A percentile compares a stretch with the other conserved stretches of the same genome.
Evolutionary conservation across 2,113 vertebrate genomes (phyloP).

Genomic region (Oceanodroma tethys): DNA sequence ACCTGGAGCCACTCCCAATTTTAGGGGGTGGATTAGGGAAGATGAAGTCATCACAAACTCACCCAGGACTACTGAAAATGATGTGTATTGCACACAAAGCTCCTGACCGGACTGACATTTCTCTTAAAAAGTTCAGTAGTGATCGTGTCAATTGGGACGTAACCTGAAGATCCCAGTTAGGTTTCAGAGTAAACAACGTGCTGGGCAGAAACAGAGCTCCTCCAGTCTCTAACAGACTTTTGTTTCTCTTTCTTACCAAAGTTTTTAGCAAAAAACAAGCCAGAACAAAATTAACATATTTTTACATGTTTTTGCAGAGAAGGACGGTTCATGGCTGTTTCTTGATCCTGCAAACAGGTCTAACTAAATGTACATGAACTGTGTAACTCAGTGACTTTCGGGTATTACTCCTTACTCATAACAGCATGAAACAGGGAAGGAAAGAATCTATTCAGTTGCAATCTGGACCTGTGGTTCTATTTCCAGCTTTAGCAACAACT

Average conservation of each 20-base stretch:
- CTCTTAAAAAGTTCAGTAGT: neutral
- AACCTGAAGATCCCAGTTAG: neutral
- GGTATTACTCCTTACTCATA: neutral
- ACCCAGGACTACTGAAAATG: neutral
- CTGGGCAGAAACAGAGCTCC: neutral
- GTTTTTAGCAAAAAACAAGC: neutral
- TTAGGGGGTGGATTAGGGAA: neutral
- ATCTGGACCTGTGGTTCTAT: neutral
- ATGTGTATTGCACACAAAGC: neutral
- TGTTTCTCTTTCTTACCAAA: neutral
- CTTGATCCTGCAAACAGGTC: neutral
- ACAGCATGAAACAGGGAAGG: neutral
- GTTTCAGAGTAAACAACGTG: neutral
- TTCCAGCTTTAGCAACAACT: neutral
- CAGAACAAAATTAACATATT: neutral
- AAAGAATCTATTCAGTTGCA: neutral
- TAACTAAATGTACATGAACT: neutral
- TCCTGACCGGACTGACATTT: neutral
- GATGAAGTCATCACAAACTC: neutral
- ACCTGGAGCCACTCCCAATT: neutral
- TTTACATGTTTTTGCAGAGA: neutral
- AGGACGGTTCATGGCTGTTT: neutral
- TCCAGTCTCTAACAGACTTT: neutral
- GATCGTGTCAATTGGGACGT: neutral
- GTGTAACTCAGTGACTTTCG: neutral